Evolutionary conservation across 2,797 vertebrate species (phyloP), one percentile per base, ranked within the genome.

Genomic region (Bufotes viridis): DNA sequence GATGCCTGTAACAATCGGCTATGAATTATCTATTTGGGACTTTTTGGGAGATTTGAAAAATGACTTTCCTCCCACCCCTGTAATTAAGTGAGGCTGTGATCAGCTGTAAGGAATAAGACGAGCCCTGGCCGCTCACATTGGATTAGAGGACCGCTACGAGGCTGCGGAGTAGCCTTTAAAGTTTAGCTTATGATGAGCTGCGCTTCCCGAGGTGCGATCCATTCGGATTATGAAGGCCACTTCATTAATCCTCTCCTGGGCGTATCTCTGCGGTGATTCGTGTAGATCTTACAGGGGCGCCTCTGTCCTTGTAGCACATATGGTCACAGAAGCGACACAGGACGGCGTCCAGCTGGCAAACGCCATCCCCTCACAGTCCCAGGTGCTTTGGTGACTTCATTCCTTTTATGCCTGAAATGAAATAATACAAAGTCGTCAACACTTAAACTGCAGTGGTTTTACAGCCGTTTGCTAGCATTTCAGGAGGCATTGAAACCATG

Each of bases 1-100:
- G 90, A 84, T 90, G 84, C 81, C 75, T 81, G n/a, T 82, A 81
- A 83, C 72, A 20, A 55, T 90, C 89, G 84, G 89, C 91, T 83
- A 74, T 81, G 91, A 67, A 86, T 89, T 75, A 85, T 86, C 79
- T 72, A 65, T 11, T 0, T 4, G 90, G 86, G 90, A 92, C 81
- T 84, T 90, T 91, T 89, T 34, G 29, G 91, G 86, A 87, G 0
- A 88, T 74, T 15, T 51, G 90, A 87, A 90, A 75, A 85, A 75
- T 81, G 29, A 69, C 76, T 63, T 24, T 78, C 88, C 20, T 51
- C 87, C 81, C 84, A 90, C 91, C 86, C 0, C 0, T 0, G 34
- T 61, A 78, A 70, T 42, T 26, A 88, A 91, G 88, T 82, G 17
- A 78, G 26, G 22, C 84, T 65, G 58, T 0, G 1, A 87, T 88